phyloP scores from a whole-genome alignment of 2,888 invertebrate species.

The Noctua janthina region DNA sequence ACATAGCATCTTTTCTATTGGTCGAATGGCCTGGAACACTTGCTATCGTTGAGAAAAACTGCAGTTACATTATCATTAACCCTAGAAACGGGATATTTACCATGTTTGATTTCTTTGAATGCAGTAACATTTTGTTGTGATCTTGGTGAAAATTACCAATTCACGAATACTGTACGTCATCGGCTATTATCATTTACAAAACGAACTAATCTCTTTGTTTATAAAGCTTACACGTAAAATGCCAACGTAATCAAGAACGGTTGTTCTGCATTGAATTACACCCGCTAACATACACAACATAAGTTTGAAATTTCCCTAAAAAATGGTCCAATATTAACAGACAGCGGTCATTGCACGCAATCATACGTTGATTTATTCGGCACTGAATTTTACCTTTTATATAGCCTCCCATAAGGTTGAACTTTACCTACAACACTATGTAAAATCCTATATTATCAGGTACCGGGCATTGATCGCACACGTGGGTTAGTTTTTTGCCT shows the following conservation, averaged over 20 bases:
- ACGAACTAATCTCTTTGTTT: slow-evolving; percentile 18
- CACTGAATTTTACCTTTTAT: neutral
- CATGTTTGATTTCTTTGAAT: no score
- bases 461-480: slow-evolving; percentile 27
- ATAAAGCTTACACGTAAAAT: slow-evolving; percentile 1
- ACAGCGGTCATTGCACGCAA: slow-evolving; percentile 25
- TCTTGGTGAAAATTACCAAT: neutral
- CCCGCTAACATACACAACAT: neutral
- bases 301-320: neutral
- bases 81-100: no score
- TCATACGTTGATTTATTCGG: neutral
- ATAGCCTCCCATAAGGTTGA: neutral
- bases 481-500: neutral
- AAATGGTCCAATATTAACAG: neutral
- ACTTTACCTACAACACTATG: neutral
- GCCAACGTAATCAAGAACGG: neutral
- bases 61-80: no score
- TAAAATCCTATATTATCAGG: slow-evolving; percentile 10
- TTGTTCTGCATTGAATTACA: slow-evolving; percentile 7
- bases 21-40: neutral
- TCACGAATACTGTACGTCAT: slow-evolving; percentile 2
- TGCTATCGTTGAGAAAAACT: neutral
- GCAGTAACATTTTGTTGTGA: no score
- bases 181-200: slow-evolving; percentile 11
- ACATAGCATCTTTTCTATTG: no score